Evolutionary conservation across 2,888 invertebrate species (phyloP).

Genomic region (Rhamnusium bicolor): DNA sequence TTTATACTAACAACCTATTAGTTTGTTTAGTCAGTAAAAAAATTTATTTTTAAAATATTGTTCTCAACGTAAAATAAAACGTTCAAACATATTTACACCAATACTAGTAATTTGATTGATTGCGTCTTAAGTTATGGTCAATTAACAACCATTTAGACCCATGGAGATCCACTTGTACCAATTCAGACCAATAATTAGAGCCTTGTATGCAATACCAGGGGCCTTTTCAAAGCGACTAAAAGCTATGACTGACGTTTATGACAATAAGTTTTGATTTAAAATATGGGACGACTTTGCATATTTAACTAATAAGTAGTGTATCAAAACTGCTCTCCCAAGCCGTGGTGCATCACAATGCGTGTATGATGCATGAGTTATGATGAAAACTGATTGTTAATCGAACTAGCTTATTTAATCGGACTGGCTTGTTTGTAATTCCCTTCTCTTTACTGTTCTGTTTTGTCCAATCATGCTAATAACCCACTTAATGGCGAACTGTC

Average conservation of each 20-base stretch:
- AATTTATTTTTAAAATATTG: too few relatives aligned
- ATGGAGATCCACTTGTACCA: background rate
- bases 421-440: conserved; percentile 61
- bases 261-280: conserved; percentile 15
- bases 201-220: conserved; percentile 19
- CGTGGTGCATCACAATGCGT: conserved; percentile 35
- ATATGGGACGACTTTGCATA: background rate
- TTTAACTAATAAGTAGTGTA: background rate
- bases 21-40: too few relatives aligned
- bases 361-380: conserved; percentile 63
- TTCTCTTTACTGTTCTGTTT: conserved; percentile 55
- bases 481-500: conserved; percentile 59
- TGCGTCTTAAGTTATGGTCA: background rate
- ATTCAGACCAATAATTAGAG: conserved; percentile 14
- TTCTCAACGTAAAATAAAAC: too few relatives aligned
- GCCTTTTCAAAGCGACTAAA: conserved; percentile 5
- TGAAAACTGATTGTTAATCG: conserved; percentile 62
- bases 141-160: background rate
- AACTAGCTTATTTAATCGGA: conserved; percentile 59
- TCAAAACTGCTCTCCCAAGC: conserved; percentile 15
- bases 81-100: too few relatives aligned
- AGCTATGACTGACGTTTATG: conserved; percentile 2
- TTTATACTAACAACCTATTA: too few relatives aligned
- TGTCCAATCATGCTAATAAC: conserved; percentile 65
- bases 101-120: background rate